Conservation (phyloP, 2,888 invertebrate genomes). For the Diarsia mendica region DNA sequence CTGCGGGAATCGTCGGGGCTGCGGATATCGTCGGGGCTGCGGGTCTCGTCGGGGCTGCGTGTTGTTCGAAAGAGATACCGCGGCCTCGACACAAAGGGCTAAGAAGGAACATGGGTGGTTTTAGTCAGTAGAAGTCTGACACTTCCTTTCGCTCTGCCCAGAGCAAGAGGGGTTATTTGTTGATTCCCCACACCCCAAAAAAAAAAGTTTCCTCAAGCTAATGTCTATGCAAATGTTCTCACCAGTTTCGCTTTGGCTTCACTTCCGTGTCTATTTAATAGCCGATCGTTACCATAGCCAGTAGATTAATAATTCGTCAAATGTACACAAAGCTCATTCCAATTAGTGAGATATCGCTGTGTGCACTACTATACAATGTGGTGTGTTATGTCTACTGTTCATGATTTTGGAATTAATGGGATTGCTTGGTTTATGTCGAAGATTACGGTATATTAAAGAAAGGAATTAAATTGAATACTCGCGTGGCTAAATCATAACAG, state of each 20-base stretch:
- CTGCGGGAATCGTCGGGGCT: too few species aligned
- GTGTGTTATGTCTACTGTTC: constrained; percentile 9
- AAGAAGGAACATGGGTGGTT: too few species aligned
- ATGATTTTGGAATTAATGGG: constrained; percentile 21
- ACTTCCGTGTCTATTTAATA: background rate
- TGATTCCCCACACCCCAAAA: too few species aligned
- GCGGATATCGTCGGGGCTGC: too few species aligned
- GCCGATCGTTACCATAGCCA: background rate
- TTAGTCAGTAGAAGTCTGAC: too few species aligned
- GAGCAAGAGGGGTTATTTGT: too few species aligned
- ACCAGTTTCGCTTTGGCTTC: background rate
- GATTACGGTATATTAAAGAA: background rate
- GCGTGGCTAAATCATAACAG: background rate
- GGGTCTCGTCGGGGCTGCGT: too few species aligned
- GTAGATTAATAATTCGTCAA: constrained; percentile 50
- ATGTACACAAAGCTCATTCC: constrained; percentile 49
- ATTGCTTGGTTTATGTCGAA: background rate
- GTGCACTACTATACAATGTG: background rate
- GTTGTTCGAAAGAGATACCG: too few species aligned
- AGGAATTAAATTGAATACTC: background rate
- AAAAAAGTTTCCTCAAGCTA: too few species aligned
- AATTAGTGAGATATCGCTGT: constrained; percentile 46
- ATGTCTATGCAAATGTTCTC: background rate
- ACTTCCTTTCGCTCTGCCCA: too few species aligned
- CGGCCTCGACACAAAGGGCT: too few species aligned